These are phyloP conservation scores for Onthophagus taurus DNA, from an alignment of 1,140 invertebrate genomes.

Conservation along the genomic window DNA sequence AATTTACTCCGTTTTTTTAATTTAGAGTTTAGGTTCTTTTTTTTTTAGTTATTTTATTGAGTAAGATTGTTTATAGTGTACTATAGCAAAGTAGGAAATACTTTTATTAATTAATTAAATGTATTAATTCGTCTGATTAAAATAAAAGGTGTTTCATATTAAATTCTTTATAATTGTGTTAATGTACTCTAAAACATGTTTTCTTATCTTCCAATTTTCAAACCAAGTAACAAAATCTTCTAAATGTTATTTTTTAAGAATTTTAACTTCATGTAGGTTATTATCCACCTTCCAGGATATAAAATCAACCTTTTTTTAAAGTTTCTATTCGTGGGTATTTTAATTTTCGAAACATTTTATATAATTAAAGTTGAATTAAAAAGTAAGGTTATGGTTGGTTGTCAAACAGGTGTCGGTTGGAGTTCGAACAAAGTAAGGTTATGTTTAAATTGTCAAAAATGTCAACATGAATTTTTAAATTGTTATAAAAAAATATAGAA, in stretches of 20 bases:
- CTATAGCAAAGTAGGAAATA: no score
- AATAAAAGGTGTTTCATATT: no score
- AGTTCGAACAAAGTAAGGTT: neutral
- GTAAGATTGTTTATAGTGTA: no score
- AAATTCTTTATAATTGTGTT: slow-evolving; percentile 26
- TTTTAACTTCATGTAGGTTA: slow-evolving; percentile 88
- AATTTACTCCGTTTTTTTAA: no score
- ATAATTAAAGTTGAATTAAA: no score
- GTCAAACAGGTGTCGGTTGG: no score
- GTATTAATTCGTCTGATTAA: no score
- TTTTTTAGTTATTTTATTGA: no score
- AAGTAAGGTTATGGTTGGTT: no score
- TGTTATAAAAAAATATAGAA: neutral
- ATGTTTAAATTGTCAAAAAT: neutral
- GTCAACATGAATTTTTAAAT: neutral
- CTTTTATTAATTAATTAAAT: no score
- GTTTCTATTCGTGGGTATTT: slow-evolving; percentile 96
- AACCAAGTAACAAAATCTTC: slow-evolving; percentile 99
- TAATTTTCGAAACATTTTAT: slow-evolving; percentile 66
- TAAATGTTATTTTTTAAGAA: slow-evolving; percentile 79
- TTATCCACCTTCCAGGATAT: slow-evolving; percentile 96
- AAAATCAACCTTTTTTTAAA: slow-evolving; percentile 98
- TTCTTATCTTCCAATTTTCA: slow-evolving; percentile 85
- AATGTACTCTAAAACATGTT: slow-evolving; percentile 90
- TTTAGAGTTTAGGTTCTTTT: no score